Percentiles rank a stretch among this genome's conserved stretches.
Conservation (phyloP, 23 tunicate species). For the Diplosoma virens region DNA sequence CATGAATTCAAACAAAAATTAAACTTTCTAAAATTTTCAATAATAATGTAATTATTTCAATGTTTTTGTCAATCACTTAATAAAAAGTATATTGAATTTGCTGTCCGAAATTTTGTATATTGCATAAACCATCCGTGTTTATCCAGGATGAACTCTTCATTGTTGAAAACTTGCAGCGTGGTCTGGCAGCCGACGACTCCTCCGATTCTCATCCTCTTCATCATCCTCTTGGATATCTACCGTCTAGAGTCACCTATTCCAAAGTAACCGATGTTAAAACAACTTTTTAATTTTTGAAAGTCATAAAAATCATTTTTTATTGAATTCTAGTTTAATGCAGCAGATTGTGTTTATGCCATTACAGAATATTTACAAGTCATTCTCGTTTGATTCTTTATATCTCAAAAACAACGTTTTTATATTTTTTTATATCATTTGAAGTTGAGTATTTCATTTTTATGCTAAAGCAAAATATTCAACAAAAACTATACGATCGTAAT, state of each 20-base stretch:
- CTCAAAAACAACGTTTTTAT: too few relatives aligned
- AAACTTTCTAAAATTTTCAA: not conserved
- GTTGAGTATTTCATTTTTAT: too few relatives aligned
- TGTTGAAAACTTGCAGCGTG: slow-evolving; percentile 63
- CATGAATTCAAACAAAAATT: not conserved
- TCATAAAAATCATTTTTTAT: not conserved
- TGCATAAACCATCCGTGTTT: not conserved
- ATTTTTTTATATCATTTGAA: too few relatives aligned
- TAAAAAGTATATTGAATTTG: too few relatives aligned
- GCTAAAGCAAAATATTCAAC: too few relatives aligned
- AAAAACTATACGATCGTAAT: too few relatives aligned
- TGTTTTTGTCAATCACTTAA: too few relatives aligned
- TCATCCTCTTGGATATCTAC: slow-evolving; percentile 61
- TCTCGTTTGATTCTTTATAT: too few relatives aligned
- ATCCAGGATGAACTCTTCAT: slow-evolving; percentile 56
- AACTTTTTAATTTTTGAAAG: not conserved
- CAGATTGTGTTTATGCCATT: too few relatives aligned
- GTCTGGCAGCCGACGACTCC: slow-evolving; percentile 40
- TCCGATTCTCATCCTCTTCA: slow-evolving; percentile 68
- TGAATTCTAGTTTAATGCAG: not conserved
- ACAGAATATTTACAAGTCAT: not conserved
- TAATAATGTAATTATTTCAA: not conserved
- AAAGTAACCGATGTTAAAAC: slow-evolving; percentile 26
- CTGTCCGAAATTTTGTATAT: too few relatives aligned
- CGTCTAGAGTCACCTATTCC: slow-evolving; percentile 51